phyloP scores from a whole-genome alignment of 2,113 vertebrate species.

The Morone chrysops region DNA sequence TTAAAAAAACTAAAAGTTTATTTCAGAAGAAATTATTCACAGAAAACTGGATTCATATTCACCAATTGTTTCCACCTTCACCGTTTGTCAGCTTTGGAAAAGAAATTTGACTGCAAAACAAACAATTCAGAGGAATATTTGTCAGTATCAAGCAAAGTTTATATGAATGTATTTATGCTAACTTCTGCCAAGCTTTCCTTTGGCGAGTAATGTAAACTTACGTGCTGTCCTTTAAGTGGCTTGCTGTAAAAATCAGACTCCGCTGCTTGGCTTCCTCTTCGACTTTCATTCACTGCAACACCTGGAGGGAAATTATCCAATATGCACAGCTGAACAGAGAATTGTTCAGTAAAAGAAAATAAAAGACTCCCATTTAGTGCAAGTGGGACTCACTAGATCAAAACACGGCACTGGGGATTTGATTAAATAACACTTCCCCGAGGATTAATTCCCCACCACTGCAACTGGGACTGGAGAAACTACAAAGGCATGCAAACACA shows the following conservation, averaged over 20 bases:
- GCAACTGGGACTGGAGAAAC: constrained; percentile 45
- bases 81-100: constrained; percentile 71
- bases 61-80: constrained; percentile 51
- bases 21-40: neutral
- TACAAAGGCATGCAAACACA: constrained; percentile 59
- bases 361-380: constrained; percentile 52
- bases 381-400: constrained; percentile 54
- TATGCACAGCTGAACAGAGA: constrained; percentile 31
- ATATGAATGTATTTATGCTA: neutral
- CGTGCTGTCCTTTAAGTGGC: constrained; percentile 75
- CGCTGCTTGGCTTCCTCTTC: constrained; percentile 45
- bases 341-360: constrained; percentile 37
- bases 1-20: neutral
- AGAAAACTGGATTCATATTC: neutral
- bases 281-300: constrained; percentile 49
- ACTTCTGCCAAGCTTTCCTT: neutral
- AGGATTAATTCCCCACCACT: constrained; percentile 59
- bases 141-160: constrained; percentile 6
- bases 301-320: constrained; percentile 61
- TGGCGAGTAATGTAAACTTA: constrained; percentile 39
- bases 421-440: constrained; percentile 56
- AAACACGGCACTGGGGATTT: constrained; percentile 55
- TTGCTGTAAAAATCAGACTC: constrained; percentile 80
- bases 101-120: constrained; percentile 67
- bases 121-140: constrained; percentile 6